phyloP scores from a whole-genome alignment of 2,888 invertebrate species.

The Limnephilus lunatus region DNA sequence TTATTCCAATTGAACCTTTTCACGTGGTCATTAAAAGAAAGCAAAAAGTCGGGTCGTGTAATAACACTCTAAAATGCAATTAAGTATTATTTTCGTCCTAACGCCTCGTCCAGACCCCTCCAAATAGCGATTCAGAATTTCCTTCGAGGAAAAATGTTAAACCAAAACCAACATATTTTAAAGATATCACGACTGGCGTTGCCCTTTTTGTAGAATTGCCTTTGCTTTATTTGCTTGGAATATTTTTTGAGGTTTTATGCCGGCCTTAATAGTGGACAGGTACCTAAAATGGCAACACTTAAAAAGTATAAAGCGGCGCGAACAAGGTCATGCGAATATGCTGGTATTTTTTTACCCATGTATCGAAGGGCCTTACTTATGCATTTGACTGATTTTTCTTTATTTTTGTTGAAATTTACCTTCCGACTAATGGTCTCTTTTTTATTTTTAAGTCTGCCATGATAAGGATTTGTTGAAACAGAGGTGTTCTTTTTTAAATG shows the following conservation, averaged over 20 bases:
- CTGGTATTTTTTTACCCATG: neutral
- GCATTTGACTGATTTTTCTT: neutral
- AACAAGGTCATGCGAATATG: conserved; percentile 9
- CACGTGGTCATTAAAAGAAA: conserved; percentile 40
- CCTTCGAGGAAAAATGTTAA: neutral
- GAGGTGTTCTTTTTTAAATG: neutral
- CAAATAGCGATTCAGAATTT: neutral
- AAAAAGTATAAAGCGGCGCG: conserved; percentile 20
- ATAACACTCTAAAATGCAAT: conserved; percentile 41
- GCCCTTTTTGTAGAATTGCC: neutral
- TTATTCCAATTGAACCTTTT: conserved; percentile 36
- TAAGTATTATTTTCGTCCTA: conserved; percentile 34
- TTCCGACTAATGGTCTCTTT: neutral
- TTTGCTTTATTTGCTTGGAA: neutral
- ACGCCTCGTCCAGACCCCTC: neutral
- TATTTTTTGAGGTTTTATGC: neutral
- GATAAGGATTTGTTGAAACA: neutral
- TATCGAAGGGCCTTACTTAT: neutral
- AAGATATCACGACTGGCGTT: neutral
- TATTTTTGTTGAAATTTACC: neutral
- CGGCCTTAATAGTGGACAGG: conserved; percentile 18
- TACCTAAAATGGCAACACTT: conserved; percentile 46
- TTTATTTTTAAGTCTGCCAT: neutral
- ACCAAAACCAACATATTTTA: neutral
- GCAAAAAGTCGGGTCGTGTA: conserved; percentile 33